Conservation (phyloP, 64 coral and sea anemone species). For the Acropora tenuis region DNA sequence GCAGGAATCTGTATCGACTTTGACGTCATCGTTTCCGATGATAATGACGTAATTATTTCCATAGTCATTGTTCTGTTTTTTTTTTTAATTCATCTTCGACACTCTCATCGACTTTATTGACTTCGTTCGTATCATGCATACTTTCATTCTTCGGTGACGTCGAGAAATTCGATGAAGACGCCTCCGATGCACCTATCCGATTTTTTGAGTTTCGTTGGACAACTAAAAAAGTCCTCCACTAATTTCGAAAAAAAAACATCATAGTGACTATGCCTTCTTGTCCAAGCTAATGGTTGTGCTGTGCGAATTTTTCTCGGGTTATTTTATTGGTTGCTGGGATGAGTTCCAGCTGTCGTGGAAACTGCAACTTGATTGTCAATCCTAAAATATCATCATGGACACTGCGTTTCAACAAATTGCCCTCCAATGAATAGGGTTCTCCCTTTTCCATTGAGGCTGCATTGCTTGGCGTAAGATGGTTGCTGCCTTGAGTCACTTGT, state of each 20-base stretch:
- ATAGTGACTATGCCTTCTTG: no score
- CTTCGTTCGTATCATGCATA: no score
- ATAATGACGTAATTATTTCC: slow-evolving; percentile 22
- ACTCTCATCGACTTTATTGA: no score
- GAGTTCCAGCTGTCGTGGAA: background rate
- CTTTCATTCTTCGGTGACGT: no score
- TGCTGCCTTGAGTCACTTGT: no score
- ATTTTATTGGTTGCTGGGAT: background rate
- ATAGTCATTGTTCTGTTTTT: background rate
- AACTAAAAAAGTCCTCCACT: background rate
- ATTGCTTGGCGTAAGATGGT: no score
- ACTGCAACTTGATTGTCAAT: background rate
- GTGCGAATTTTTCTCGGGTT: background rate
- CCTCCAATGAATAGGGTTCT: no score
- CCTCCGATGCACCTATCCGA: background rate
- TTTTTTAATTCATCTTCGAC: no score
- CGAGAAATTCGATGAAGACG: no score
- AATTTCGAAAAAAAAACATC: background rate
- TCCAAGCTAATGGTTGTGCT: background rate
- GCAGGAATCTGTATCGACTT: slow-evolving; percentile 22
- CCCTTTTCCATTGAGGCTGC: no score
- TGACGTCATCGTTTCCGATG: slow-evolving; percentile 24
- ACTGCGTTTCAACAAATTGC: no score
- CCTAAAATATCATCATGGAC: no score
- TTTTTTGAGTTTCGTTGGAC: background rate